These are phyloP conservation scores for Chaetogeoica ovagalla DNA, from an alignment of 2,888 invertebrate genomes.

Conservation along the genomic window DNA sequence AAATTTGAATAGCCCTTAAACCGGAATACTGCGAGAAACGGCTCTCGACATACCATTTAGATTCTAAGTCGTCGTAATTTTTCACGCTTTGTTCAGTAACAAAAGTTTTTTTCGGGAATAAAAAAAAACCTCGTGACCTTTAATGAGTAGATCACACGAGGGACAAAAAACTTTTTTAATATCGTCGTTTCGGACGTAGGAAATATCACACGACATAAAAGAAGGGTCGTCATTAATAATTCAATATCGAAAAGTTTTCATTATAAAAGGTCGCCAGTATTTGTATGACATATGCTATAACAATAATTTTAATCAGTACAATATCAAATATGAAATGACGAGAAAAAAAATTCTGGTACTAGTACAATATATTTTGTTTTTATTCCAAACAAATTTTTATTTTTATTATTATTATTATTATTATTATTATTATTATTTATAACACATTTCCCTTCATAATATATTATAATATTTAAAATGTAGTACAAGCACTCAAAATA, in stretches of 20 bases:
- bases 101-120: constrained; percentile 42
- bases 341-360: background rate
- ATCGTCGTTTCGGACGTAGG: constrained; percentile 33
- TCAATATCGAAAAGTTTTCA: constrained; percentile 32
- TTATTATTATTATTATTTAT: too few species aligned
- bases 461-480: too few species aligned
- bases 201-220: constrained; percentile 26
- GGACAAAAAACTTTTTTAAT: constrained; percentile 50
- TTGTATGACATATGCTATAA: background rate
- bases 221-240: constrained; percentile 30
- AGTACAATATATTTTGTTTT: too few species aligned
- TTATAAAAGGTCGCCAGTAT: constrained; percentile 23
- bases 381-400: too few species aligned
- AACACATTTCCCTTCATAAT: too few species aligned
- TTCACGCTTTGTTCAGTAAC: constrained; percentile 15
- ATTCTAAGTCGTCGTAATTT: constrained; percentile 14
- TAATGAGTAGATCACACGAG: constrained; percentile 50
- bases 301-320: background rate
- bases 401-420: too few species aligned
- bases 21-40: background rate
- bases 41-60: constrained; percentile 11
- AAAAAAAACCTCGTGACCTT: constrained; percentile 40
- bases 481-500: too few species aligned
- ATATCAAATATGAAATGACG: background rate
- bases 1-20: background rate